These are phyloP conservation scores for Rhagologus leucostigma DNA, from an alignment of 2,113 vertebrate species.

Conservation along the genomic window DNA sequence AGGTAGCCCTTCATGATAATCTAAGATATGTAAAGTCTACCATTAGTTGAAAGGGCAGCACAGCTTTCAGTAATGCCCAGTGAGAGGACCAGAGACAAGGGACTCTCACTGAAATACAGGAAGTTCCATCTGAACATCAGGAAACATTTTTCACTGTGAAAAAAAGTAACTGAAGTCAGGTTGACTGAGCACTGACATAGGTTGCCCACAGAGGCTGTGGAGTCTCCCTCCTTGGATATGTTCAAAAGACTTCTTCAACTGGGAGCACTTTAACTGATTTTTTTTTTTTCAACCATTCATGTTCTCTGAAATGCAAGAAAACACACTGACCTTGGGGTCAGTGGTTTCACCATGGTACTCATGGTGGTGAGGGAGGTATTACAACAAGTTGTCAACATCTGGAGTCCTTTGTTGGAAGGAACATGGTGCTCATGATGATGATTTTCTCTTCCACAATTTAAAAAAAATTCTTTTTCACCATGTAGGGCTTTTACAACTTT, in stretches of 20 bases:
- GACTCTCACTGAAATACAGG: neutral
- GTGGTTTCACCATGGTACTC: neutral
- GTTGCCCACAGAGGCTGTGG: fast-evolving
- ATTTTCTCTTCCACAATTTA: neutral
- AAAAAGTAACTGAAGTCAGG: neutral
- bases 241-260: neutral
- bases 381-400: neutral
- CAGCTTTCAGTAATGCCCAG: neutral
- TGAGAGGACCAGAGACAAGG: neutral
- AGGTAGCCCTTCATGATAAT: neutral
- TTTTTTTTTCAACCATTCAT: fast-evolving
- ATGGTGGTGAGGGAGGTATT: neutral
- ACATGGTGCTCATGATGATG: neutral
- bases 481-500: neutral
- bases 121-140: neutral
- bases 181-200: neutral
- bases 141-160: neutral
- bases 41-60: neutral
- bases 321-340: neutral
- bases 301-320: neutral
- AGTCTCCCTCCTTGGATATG: neutral
- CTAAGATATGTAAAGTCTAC: neutral
- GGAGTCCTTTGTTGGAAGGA: neutral
- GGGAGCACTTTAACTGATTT: neutral
- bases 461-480: fast-evolving